Conservation (phyloP, 1,140 invertebrate genomes). For the Brachionus koreanus region DNA sequence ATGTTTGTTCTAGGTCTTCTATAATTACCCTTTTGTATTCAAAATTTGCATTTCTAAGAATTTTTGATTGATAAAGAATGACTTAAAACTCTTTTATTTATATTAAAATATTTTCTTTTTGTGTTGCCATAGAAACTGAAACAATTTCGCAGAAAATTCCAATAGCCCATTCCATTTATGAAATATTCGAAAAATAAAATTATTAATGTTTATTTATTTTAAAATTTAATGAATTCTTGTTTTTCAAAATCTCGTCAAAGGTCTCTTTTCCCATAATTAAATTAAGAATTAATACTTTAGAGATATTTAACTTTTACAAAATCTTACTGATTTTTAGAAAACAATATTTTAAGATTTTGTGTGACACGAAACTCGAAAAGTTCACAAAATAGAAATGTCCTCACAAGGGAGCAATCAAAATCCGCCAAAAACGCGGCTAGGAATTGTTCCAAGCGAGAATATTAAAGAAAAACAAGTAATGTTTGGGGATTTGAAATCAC, state of each 20-base stretch:
- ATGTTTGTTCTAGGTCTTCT: background rate
- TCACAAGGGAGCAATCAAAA: slow-evolving; percentile 27
- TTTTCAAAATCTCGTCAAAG: background rate
- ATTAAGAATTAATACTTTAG: background rate
- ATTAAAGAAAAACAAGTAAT: slow-evolving; percentile 55
- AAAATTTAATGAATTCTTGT: background rate
- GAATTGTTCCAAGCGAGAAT: slow-evolving; percentile 52
- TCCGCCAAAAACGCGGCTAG: slow-evolving; percentile 46
- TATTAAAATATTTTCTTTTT: slow-evolving; percentile 8
- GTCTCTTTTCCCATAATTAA: background rate
- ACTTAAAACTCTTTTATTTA: slow-evolving; percentile 33
- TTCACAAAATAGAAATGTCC: background rate
- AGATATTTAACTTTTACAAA: background rate
- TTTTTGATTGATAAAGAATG: slow-evolving; percentile 26
- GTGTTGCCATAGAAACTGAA: background rate
- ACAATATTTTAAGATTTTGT: background rate
- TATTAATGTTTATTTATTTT: slow-evolving; percentile 5
- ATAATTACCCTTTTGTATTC: slow-evolving; percentile 16
- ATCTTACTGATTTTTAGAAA: background rate
- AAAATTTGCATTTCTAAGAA: slow-evolving; percentile 33
- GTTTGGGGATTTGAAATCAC: background rate
- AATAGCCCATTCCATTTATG: background rate
- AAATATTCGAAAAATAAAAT: background rate
- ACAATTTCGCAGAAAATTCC: slow-evolving; percentile 1
- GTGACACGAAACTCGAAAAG: slow-evolving; percentile 5